Base-by-base conservation (phyloP, 1,140 invertebrate species). In the Drosophila teissieri region DNA sequence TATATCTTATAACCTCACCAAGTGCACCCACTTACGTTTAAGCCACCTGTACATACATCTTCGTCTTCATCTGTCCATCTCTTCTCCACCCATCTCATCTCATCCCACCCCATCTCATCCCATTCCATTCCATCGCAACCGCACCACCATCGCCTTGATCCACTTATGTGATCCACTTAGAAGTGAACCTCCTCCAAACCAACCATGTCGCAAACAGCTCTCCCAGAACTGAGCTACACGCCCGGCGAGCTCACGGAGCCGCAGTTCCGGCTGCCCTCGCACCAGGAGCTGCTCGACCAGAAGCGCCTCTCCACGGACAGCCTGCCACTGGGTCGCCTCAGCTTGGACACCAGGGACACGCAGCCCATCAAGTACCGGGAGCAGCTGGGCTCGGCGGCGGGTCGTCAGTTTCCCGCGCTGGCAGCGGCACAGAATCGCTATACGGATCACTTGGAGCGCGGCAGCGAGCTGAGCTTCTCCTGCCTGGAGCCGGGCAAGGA, bases 161-260 rank as follows among this genome's bases (percentile, higher is more conserved):
- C 12, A 8, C 24, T 48, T 51, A 48, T 34, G 45, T 19, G 19
- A 8, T 36, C 34, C 12, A 8, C 24, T 48, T 51, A 34, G 19
- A 68, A 62, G 55, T 61, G 53, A 69, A 17, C 27, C 48, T 34
- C 11, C 56, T 19, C 44, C 44, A 36, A 42, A 44, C 39, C 36
- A 63, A 88, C 39, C 42, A 88, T 88, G 83, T 89, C 79, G 62
- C 83, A 80, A 83, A 58, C 79, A 85, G 81, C 67, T 24, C 37
- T 56, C 8, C 70, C 74, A 53, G 89, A 92, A 60, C 64, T 91
- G 34, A 76, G 74, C 48, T 95, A 95, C 51, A 90, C 94, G 6
- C 94, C 94, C 0, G 94, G 94, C 12, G 92, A 93, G 44, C 78
- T 94, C n/a, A 95, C 94, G 0, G 93, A 94, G 19, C 86, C 93